These are phyloP conservation scores for Heliconius charithonia DNA, from an alignment of 2,888 invertebrate species.

Conservation along the genomic window DNA sequence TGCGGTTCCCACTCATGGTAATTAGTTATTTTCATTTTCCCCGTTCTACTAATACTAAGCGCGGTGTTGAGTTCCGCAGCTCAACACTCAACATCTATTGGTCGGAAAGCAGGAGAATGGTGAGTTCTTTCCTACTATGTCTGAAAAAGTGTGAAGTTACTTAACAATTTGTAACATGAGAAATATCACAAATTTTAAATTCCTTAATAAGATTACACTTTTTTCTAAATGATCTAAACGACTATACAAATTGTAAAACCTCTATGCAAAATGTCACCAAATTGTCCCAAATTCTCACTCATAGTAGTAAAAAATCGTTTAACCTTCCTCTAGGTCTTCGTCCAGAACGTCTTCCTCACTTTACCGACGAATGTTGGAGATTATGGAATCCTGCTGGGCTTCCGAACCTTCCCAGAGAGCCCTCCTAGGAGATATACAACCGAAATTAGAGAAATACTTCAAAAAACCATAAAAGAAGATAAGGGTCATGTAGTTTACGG, in stretches of 20 bases:
- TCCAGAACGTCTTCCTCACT: conserved; percentile 90
- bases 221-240: too few relatives aligned
- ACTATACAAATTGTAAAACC: too few relatives aligned
- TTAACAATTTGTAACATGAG: too few relatives aligned
- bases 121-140: too few relatives aligned
- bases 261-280: too few relatives aligned
- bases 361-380: conserved; percentile 90
- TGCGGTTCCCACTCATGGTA: background rate
- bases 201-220: too few relatives aligned
- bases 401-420: conserved; percentile 89
- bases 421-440: conserved; percentile 90
- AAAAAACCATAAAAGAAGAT: conserved; percentile 49
- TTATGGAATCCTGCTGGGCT: conserved; percentile 94
- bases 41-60: background rate
- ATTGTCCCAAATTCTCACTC: background rate
- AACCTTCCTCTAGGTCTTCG: conserved; percentile 87
- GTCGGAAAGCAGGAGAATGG: background rate
- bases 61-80: background rate
- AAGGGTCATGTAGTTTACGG: conserved; percentile 36
- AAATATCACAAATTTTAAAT: too few relatives aligned
- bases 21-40: background rate
- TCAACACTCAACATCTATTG: background rate
- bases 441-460: conserved; percentile 84
- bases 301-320: background rate
- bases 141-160: too few relatives aligned